Evolutionary conservation across 1,140 invertebrate genomes (phyloP).

Genomic region (Drosophila mauritiana): DNA sequence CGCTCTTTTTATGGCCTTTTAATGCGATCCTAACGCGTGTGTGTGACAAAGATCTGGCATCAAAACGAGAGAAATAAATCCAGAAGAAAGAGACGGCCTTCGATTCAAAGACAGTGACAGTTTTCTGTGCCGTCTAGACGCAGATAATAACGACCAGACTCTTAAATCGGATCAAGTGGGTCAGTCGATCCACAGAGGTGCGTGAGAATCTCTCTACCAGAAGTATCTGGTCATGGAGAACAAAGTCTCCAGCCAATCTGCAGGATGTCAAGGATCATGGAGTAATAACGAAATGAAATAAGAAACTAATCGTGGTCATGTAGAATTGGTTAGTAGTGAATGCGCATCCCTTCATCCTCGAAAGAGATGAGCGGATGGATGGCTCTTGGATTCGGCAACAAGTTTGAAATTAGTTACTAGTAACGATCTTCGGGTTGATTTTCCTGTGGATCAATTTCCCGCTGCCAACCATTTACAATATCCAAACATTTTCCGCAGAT

Average conservation of each 20-base stretch:
- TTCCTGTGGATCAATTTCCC: slow-evolving; percentile 2
- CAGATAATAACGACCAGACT: not conserved
- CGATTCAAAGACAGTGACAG: slow-evolving; percentile 2
- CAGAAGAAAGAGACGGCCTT: slow-evolving; percentile 10
- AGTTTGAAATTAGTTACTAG: too few species aligned
- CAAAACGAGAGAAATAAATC: not conserved
- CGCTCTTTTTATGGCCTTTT: slow-evolving; percentile 63
- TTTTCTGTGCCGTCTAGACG: slow-evolving; percentile 36
- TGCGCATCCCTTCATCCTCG: too few species aligned
- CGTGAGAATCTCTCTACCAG: slow-evolving; percentile 20
- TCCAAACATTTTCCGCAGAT: slow-evolving; percentile 55
- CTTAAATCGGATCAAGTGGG: slow-evolving; percentile 22
- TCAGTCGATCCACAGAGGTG: slow-evolving; percentile 11
- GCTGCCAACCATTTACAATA: slow-evolving; percentile 46
- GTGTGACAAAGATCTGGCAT: slow-evolving; percentile 65
- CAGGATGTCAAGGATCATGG: too few species aligned
- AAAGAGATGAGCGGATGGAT: too few species aligned
- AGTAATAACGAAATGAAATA: too few species aligned
- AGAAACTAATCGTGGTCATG: too few species aligned
- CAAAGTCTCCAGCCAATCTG: too few species aligned
- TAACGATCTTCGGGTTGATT: not conserved
- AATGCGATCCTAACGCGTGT: slow-evolving; percentile 70
- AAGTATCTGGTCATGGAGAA: not conserved
- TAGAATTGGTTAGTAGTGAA: too few species aligned
- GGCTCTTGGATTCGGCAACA: too few species aligned